phyloP scores from a whole-genome alignment of 2,113 vertebrate species.

The Gambusia affinis region DNA sequence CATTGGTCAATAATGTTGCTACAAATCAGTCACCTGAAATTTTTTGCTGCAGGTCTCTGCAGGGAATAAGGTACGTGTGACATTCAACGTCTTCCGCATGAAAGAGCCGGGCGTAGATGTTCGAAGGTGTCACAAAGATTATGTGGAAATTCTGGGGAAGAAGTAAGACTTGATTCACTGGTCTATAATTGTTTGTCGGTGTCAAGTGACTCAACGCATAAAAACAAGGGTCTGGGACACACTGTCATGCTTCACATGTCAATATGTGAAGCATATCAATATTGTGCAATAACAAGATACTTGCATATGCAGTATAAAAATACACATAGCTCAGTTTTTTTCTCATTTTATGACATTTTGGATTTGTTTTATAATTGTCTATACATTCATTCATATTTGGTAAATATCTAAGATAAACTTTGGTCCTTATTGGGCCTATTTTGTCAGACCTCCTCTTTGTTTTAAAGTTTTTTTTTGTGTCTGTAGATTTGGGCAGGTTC shows the following conservation, averaged over 20 bases:
- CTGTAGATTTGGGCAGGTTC: not conserved
- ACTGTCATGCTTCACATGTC: not conserved
- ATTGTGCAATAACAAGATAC: not conserved
- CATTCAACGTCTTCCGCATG: slow-evolving; percentile 80
- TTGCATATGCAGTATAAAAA: not conserved
- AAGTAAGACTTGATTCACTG: slow-evolving; percentile 65
- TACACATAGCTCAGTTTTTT: not conserved
- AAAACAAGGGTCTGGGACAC: not conserved
- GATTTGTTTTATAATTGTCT: not conserved
- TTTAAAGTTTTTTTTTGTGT: not conserved
- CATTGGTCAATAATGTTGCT: slow-evolving; percentile 27
- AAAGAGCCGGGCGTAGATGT: slow-evolving; percentile 78
- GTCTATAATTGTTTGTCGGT: not conserved
- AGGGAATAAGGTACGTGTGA: slow-evolving; percentile 69
- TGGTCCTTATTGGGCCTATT: too few species aligned
- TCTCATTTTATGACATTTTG: not conserved
- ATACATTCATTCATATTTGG: not conserved
- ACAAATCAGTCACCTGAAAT: slow-evolving; percentile 6
- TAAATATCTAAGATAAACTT: too few species aligned
- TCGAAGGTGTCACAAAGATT: slow-evolving; percentile 79
- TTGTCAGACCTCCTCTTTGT: not conserved
- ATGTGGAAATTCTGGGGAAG: slow-evolving; percentile 66
- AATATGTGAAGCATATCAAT: not conserved
- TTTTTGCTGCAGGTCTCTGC: slow-evolving; percentile 66
- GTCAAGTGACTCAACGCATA: not conserved